Base-by-base conservation (phyloP, 1,140 invertebrate genomes). In the Euura lappo region DNA sequence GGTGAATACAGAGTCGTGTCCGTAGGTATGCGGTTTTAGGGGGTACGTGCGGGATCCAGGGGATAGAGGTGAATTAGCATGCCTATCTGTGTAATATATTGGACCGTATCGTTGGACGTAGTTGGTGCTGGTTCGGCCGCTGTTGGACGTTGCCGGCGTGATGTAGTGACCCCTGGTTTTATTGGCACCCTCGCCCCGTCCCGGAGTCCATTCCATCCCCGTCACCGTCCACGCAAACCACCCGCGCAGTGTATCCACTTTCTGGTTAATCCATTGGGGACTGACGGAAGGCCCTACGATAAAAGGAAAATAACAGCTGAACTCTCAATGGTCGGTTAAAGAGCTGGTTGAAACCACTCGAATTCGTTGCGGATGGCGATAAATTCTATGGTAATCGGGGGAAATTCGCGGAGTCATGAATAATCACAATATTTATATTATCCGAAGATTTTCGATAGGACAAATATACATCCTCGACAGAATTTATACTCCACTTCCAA, bases 51-150 rank as follows among this genome's bases (percentile, higher is more conserved):
- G 6, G 51, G 51, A 60, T 8, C 51, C 51, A 75, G 76, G 65
- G 74, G 74, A 70, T 78, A 80, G 76, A 75, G 65, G 75, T 77
- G 81, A 84, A 84, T 84, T 84, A 84, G 80, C 81, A 81, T 82
- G 81, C 78, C 80, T 83, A 83, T 84, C 81, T 82, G 77, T 74
- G 76, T 84, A 82, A 84, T 84, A 84, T 83, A 83, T 83, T 84
- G 79, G 79, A 82, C 77, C 80, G 78, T 68, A 82, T 82, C 79
- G 79, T 80, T 75, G 79, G 74, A 81, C 80, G 79, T 76, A 60
- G 51, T 60, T 60, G 51, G 51, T 60, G 51, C 51, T n/a, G 51
- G 13, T 60, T 8, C 51, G 8, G 51, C 6, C 13, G 51, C 51
- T 60, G 51, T 60, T 60, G 51, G 51, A 60, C 51, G 51, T n/a